Percentiles rank a stretch among this genome's conserved stretches.
Conservation (phyloP, 2,888 invertebrate genomes). For the Epicampocera succincta region DNA sequence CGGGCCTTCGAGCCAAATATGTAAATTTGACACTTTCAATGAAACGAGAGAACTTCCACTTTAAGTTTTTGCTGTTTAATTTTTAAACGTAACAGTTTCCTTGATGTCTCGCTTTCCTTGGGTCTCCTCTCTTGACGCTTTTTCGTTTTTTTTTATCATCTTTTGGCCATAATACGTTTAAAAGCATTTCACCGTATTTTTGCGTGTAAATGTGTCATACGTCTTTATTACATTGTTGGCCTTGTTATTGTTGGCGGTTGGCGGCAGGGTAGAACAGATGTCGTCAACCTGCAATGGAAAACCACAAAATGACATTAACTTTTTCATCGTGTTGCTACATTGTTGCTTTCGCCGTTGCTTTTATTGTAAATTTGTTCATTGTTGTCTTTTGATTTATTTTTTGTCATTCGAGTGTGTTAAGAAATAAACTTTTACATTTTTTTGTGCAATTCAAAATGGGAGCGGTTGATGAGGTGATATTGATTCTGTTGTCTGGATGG, state of each 20-base stretch:
- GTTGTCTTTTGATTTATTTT: constrained; percentile 18
- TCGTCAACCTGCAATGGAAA: constrained; percentile 68
- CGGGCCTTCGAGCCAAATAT: too few relatives aligned
- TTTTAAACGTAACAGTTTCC: too few relatives aligned
- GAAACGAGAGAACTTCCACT: background rate
- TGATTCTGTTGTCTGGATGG: constrained; percentile 18
- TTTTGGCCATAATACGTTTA: constrained; percentile 10
- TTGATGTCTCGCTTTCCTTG: too few relatives aligned
- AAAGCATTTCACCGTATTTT: constrained; percentile 3
- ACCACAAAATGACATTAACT: constrained; percentile 69
- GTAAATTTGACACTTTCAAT: constrained; percentile 4
- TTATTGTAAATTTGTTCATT: constrained; percentile 6
- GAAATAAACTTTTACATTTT: constrained; percentile 4
- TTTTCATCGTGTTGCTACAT: constrained; percentile 36
- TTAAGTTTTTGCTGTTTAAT: too few relatives aligned
- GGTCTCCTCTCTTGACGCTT: background rate
- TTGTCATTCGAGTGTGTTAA: constrained; percentile 14
- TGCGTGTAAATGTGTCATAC: constrained; percentile 16
- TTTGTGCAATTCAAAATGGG: background rate
- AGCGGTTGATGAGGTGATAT: constrained; percentile 28
- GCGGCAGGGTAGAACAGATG: constrained; percentile 61
- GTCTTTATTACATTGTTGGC: constrained; percentile 26
- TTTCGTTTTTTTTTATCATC: background rate
- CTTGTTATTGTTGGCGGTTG: constrained; percentile 36
- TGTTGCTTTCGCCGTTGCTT: constrained; percentile 40